Conservation (phyloP, 2,113 vertebrate species). For the Gracilinanus agilis region DNA sequence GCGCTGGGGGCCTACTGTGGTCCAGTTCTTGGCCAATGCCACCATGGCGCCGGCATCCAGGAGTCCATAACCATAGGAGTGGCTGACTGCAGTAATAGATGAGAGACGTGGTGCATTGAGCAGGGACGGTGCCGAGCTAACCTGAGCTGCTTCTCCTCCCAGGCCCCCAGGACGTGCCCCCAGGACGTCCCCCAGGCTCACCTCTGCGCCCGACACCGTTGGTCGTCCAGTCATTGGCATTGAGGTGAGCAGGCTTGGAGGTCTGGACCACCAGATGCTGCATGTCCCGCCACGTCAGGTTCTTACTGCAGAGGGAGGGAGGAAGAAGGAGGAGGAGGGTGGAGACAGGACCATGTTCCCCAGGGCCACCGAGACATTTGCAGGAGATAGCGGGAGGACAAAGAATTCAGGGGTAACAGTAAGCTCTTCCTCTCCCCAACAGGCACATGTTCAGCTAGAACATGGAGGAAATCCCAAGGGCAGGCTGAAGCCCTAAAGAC, state of each 20-base stretch:
- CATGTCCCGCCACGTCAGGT: constrained; percentile 99
- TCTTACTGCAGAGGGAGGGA: constrained; percentile 87
- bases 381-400: neutral
- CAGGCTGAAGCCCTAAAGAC: accelerated
- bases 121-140: accelerated
- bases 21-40: constrained; percentile 95
- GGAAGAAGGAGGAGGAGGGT: neutral
- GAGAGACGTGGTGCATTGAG: accelerated
- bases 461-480: neutral
- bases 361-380: neutral
- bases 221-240: constrained; percentile 94
- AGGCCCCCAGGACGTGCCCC: accelerated
- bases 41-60: constrained; percentile 96
- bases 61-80: constrained; percentile 96
- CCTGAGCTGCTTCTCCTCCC: accelerated
- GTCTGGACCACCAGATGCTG: constrained; percentile 98
- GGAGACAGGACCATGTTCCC: neutral
- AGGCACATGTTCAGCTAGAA: neutral
- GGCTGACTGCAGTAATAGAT: constrained; percentile 90
- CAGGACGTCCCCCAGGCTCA: constrained; percentile 55
- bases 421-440: neutral
- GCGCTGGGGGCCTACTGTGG: constrained; percentile 90
- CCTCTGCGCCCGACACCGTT: constrained; percentile 98
- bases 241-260: constrained; percentile 94
- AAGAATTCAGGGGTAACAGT: neutral